Base-by-base conservation (phyloP, 2,797 vertebrate genomes). In the Bovichtus diacanthus region DNA sequence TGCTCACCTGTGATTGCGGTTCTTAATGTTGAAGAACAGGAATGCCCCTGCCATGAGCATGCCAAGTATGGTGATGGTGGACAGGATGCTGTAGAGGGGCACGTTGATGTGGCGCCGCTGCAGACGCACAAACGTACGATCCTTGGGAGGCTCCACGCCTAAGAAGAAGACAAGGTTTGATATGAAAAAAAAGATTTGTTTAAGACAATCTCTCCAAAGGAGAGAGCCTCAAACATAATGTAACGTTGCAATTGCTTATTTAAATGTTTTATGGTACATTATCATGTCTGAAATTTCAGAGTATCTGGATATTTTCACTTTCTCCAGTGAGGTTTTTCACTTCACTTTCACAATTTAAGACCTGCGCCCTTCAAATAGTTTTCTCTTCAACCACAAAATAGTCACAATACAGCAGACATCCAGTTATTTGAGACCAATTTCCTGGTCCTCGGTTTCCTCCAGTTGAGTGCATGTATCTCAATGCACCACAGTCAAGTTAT, bases 11-110 rank as follows among this genome's bases (percentile, higher is more conserved):
- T 99, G 98, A 90, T 99, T 99, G 78, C 98, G 95, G 91, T 99
- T 99, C 95, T 99, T 99, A 91, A 99, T 99, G 92, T 99, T 99
- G 88, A 99, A 99, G 93, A 99, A 99, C 62, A 99, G 94, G 82
- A 99, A 99, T 58, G 97, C 97, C 7, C 97, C 97, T n/a, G 97
- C 98, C 98, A 99, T 99, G 81, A 99, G 96, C 98, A 99, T 99
- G 87, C 98, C 98, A 47, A 99, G 93, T 70, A 99, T 96, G 64
- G 98, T 99, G 86, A 99, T 96, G 79, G 97, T 97, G 27, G 98
- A 99, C 49, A 99, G 95, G 89, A 99, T 99, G 94, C 98, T 99
- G 90, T 99, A 99, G 36, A 99, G 97, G 3, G 97, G 97, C 23
- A 99, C 94, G 43, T 97, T 98, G 84, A 99, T 99, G 94, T 99